Evolutionary conservation across 2,113 vertebrate genomes (phyloP), one percentile per base, ranked within the genome.

Genomic region (Maccullochella peelii): DNA sequence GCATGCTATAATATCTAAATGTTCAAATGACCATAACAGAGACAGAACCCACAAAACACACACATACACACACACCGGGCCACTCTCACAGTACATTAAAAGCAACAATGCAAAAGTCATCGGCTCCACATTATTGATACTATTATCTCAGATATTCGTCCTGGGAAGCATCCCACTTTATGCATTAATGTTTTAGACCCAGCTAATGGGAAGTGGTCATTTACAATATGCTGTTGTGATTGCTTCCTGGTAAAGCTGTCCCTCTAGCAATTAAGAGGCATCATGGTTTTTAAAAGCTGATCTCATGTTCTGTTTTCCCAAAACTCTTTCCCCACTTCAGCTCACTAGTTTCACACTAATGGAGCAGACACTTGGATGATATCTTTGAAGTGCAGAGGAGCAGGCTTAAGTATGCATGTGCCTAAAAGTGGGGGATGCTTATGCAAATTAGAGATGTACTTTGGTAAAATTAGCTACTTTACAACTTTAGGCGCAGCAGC

Each of bases 161-260:
- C 47, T n/a, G 40, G 54, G 73, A 86, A 80, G 27, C 82, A 50
- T 82, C 74, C 57, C 79, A 86, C 69, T 86, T 76, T 27, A 58
- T 80, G 73, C 89, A 92, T 90, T 88, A 91, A 75, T 0, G 63
- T 72, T 71, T 80, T 59, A 90, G 82, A 11, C 44, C 30, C 27
- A 42, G 63, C 85, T 91, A 87, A 91, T 90, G 83, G 87, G 55
- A 77, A 69, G 68, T 67, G 79, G 79, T 78, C 77, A 69, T 67
- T 84, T 88, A 77, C 81, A 88, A 40, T 38, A 54, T 77, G 81
- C 12, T 80, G 70, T 58, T 88, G 79, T 63, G 72, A 83, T 86
- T 71, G 69, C 49, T 91, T 93, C 89, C 86, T 82, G 84, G 42
- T 75, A 68, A 74, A 77, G 67, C 73, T 81, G 58, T 54, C 49